phyloP scores from a whole-genome alignment of 2,888 invertebrate genomes.

The Julus scanicus region DNA sequence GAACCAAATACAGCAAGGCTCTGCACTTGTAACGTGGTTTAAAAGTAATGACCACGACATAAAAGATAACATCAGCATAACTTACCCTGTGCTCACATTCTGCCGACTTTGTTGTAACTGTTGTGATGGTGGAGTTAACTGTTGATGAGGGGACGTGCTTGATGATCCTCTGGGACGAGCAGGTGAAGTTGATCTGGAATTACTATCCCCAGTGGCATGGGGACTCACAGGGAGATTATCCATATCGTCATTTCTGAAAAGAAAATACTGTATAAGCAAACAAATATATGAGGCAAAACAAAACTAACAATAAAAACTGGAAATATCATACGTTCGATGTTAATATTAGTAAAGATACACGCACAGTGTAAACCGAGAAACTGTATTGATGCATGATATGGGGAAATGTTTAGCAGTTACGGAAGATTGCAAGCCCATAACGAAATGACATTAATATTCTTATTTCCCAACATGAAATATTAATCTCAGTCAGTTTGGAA shows the following conservation, averaged over 20 bases:
- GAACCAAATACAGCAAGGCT: not conserved
- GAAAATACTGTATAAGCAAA: not conserved
- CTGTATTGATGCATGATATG: not conserved
- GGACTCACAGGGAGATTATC: constrained; percentile 56
- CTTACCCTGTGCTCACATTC: constrained; percentile 53
- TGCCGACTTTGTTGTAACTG: constrained; percentile 46
- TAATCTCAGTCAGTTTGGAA: too few relatives aligned
- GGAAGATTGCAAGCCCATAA: too few relatives aligned
- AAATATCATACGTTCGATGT: not conserved
- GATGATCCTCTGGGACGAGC: constrained; percentile 51
- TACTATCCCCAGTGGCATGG: constrained; percentile 15
- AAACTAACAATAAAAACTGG: not conserved
- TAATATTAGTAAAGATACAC: not conserved
- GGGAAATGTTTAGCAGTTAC: not conserved
- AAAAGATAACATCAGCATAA: not conserved
- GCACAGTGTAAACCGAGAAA: not conserved
- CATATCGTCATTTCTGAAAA: constrained; percentile 51
- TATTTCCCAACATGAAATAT: too few relatives aligned
- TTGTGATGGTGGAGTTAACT: constrained; percentile 46
- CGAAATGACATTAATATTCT: too few relatives aligned
- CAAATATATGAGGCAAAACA: too few relatives aligned
- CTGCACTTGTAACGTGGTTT: not conserved
- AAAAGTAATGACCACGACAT: not conserved
- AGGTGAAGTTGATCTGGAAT: constrained; percentile 55
- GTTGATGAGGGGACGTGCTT: constrained; percentile 22